These are phyloP conservation scores for Dendrocincla fuliginosa DNA, from an alignment of 2,797 vertebrate species.

Conservation along the genomic window DNA sequence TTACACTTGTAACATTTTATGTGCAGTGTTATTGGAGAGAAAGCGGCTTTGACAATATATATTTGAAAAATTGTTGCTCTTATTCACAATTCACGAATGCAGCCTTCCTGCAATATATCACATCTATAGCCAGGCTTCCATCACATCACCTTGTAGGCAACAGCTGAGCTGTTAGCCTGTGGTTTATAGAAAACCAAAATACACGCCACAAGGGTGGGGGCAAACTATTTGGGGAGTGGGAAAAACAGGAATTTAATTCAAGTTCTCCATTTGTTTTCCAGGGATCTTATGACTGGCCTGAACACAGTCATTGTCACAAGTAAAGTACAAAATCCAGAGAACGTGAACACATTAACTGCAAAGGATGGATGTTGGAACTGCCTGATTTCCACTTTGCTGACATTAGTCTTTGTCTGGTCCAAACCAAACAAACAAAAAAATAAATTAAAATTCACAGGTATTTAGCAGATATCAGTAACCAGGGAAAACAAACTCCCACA, in stretches of 20 bases:
- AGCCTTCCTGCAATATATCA: slow-evolving; percentile 45
- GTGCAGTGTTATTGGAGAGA: slow-evolving; percentile 68
- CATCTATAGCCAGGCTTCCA: slow-evolving; percentile 49
- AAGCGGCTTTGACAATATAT: slow-evolving; percentile 70
- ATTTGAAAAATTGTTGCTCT: slow-evolving; percentile 69
- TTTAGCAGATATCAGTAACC: background rate
- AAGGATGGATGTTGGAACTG: background rate
- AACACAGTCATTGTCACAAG: background rate
- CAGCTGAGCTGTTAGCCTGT: background rate
- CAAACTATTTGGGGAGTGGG: background rate
- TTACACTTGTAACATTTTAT: slow-evolving; percentile 75
- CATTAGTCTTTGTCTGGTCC: background rate
- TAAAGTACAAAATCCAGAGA: background rate
- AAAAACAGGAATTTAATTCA: background rate
- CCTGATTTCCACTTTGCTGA: background rate
- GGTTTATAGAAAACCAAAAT: slow-evolving; percentile 8
- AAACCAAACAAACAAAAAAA: background rate
- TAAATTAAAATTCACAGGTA: background rate
- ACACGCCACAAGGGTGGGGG: rapidly evolving
- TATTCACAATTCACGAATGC: slow-evolving; percentile 63
- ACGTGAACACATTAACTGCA: background rate
- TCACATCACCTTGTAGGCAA: slow-evolving; percentile 6
- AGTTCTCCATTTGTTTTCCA: background rate
- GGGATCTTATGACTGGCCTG: background rate
- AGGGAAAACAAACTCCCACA: background rate